Percentiles rank a stretch among this genome's conserved stretches.
Evolutionary conservation across 2,113 vertebrate species (phyloP).

Genomic region (Labeo catla): DNA sequence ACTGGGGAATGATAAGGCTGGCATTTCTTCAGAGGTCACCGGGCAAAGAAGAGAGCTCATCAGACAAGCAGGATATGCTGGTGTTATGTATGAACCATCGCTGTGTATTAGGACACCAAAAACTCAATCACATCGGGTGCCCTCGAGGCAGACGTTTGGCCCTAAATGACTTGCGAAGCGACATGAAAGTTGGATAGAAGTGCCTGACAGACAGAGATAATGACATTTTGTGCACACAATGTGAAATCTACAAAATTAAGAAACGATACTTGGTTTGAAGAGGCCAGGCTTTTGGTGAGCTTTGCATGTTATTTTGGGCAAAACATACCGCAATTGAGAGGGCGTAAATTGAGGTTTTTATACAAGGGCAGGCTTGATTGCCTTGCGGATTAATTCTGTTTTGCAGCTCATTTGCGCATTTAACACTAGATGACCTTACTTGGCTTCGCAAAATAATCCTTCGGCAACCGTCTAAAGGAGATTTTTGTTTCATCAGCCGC

Average conservation of each 20-base stretch:
- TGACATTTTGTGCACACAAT: constrained; percentile 26
- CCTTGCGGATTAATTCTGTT: constrained; percentile 44
- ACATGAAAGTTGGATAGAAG: constrained; percentile 43
- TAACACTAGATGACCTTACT: constrained; percentile 24
- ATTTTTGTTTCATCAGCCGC: constrained; percentile 27
- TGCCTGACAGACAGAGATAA: constrained; percentile 40
- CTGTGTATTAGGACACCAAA: not conserved
- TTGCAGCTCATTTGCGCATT: constrained; percentile 33
- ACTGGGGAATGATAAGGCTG: constrained; percentile 32
- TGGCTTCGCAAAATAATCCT: constrained; percentile 12
- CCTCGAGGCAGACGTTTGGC: constrained; percentile 23
- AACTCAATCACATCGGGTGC: constrained; percentile 15
- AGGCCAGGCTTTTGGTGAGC: constrained; percentile 1
- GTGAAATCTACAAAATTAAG: constrained; percentile 27
- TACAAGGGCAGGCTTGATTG: constrained; percentile 39
- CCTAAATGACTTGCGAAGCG: constrained; percentile 27
- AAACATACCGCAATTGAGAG: constrained; percentile 8
- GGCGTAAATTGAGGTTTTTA: constrained; percentile 37
- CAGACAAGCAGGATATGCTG: constrained; percentile 30
- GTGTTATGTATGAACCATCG: constrained; percentile 30
- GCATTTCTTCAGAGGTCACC: constrained; percentile 43
- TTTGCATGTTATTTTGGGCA: constrained; percentile 34
- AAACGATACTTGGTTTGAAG: constrained; percentile 28
- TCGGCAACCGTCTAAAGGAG: constrained; percentile 5
- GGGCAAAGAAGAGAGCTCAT: constrained; percentile 22